Base-by-base conservation (phyloP, 1,140 invertebrate species). In the Condylostylus longicornis region DNA sequence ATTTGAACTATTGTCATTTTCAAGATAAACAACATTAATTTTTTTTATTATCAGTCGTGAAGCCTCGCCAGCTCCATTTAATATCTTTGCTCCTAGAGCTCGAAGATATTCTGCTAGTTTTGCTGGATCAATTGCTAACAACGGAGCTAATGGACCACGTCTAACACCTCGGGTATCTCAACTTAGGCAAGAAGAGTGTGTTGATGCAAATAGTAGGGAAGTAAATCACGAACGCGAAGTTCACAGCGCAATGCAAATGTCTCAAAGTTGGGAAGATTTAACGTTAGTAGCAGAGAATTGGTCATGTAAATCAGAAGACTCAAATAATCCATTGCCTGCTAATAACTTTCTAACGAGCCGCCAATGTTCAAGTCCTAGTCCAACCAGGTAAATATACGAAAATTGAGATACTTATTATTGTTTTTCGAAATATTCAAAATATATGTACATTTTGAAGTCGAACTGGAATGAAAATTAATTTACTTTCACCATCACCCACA, bases 211-310 rank as follows among this genome's bases (percentile, higher is more conserved):
- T 48, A 74, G 71, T 31, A 67, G 84, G 33, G 87, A 91, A 64
- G 76, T 80, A 28, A 83, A 82, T n/a, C 84, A 88, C 61, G 86
- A 93, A 66, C 72, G 79, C 31, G 83, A 89, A 64, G 71, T 86
- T 35, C 81, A 87, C 53, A 78, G 76, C 50, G 77, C 82, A 42
- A 84, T 91, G 70, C 80, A 84, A 58, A 88, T 90, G 62, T 88
- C 84, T 2, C 83, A 84, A 54, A 88, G 84, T 13, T 88, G 81
- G 71, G 84, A 89, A 60, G 84, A 89, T 63, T 67, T 90, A 4
- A 79, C 78, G 0, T 62, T 89, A 19, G 77, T 85, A 42, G 67
- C 69, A 4, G 74, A 76, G 48, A 67, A 67, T 22, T 56, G 62
- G 43, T 62, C 66, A 9, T 63, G 45, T 53, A 64, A 48, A 61